Evolutionary conservation across 2,113 vertebrate species (phyloP).

Genomic region (Piprites chloris): DNA sequence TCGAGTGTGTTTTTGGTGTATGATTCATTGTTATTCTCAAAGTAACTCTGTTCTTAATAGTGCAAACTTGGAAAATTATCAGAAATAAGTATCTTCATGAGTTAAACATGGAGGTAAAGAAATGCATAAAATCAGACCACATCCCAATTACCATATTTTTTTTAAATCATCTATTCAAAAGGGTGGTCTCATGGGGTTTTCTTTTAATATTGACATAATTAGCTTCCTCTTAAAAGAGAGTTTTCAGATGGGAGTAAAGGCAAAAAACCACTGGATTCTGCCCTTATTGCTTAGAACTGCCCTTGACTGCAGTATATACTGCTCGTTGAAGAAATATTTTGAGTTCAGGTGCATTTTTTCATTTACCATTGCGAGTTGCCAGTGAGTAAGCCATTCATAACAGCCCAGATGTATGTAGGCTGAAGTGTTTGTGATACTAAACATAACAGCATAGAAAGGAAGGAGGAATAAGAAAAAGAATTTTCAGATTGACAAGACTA

Average conservation of each 20-base stretch:
- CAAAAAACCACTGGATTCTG: background rate
- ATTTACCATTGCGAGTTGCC: background rate
- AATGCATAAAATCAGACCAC: background rate
- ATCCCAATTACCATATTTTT: background rate
- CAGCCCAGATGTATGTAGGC: background rate
- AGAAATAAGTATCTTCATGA: background rate
- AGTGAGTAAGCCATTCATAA: background rate
- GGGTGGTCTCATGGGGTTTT: background rate
- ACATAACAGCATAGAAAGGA: background rate
- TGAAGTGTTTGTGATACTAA: background rate
- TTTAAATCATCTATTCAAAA: background rate
- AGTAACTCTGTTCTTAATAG: background rate
- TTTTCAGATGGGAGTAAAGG: background rate
- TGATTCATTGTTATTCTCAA: background rate
- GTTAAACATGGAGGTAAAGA: background rate
- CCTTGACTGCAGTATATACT: background rate
- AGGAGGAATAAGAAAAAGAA: conserved; percentile 18
- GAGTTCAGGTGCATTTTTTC: background rate
- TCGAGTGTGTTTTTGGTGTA: background rate
- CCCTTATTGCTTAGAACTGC: background rate
- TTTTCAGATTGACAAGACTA: background rate
- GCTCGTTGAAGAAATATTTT: background rate
- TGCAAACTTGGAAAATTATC: background rate
- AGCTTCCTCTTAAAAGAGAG: background rate
- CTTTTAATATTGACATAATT: conserved; percentile 18